phyloP scores from a whole-genome alignment of 2,113 vertebrate genomes.

The Seriola quinqueradiata region DNA sequence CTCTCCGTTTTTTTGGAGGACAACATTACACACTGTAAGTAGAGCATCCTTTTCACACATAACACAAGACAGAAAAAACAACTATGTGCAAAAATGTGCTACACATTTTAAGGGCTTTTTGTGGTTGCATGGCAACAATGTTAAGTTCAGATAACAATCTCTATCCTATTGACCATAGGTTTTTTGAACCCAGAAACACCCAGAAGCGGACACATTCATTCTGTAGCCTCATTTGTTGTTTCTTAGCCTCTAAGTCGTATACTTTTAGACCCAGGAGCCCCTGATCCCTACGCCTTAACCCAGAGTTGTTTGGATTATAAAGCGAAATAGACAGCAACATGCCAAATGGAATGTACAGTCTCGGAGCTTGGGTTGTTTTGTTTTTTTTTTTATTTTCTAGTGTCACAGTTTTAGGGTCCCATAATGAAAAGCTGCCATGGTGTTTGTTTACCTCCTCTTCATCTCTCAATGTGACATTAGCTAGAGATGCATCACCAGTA shows the following conservation, averaged over 20 bases:
- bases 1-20: slow-evolving; percentile 33
- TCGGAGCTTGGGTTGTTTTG: slow-evolving; percentile 23
- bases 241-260: slow-evolving; percentile 39
- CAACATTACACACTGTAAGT: slow-evolving; percentile 43
- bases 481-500: slow-evolving; percentile 65
- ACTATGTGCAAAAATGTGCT: slow-evolving; percentile 44
- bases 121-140: slow-evolving; percentile 69
- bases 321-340: slow-evolving; percentile 46
- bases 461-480: slow-evolving; percentile 73
- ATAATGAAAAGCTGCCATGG: slow-evolving; percentile 63
- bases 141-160: slow-evolving; percentile 47
- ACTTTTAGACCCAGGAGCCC: slow-evolving; percentile 35
- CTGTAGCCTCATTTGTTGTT: slow-evolving; percentile 45
- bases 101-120: slow-evolving; percentile 50
- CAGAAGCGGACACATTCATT: slow-evolving; percentile 48
- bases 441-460: slow-evolving; percentile 75
- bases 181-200: slow-evolving; percentile 29
- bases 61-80: slow-evolving; percentile 22
- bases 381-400: slow-evolving; percentile 33
- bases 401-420: slow-evolving; percentile 67
- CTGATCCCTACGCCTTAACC: slow-evolving; percentile 33
- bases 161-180: slow-evolving; percentile 45
- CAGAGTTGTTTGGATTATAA: slow-evolving; percentile 57
- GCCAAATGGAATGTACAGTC: slow-evolving; percentile 50
- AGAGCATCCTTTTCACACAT: slow-evolving; percentile 42